These are phyloP conservation scores for Mycalesis mineus DNA, from an alignment of 2,888 invertebrate species.

Conservation along the genomic window DNA sequence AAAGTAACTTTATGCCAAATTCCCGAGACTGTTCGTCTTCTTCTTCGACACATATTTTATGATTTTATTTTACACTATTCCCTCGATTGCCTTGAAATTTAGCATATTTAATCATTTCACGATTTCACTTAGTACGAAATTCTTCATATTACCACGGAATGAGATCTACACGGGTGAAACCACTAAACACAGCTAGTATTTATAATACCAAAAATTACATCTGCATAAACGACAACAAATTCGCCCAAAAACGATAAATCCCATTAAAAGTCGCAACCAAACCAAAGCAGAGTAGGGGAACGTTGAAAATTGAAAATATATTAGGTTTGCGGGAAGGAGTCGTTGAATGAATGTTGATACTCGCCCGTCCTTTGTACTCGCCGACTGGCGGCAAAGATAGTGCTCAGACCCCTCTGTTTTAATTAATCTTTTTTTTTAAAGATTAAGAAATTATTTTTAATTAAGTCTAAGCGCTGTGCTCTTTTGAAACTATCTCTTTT, in stretches of 20 bases:
- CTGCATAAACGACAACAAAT: conserved; percentile 21
- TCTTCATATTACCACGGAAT: no score
- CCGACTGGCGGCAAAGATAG: conserved; percentile 65
- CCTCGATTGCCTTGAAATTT: no score
- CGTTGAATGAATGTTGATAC: conserved; percentile 46
- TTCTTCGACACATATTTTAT: no score
- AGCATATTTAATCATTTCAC: no score
- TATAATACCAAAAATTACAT: not conserved
- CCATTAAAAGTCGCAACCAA: conserved; percentile 56
- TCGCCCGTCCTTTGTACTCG: conserved; percentile 53
- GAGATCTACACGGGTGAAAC: no score
- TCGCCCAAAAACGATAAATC: conserved; percentile 48
- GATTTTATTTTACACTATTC: no score
- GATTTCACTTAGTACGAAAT: no score
- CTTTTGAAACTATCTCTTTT: not conserved
- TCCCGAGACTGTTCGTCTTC: no score
- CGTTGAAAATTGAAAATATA: conserved; percentile 74
- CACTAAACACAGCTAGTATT: no score
- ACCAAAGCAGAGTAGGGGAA: conserved; percentile 41
- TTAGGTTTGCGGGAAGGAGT: conserved; percentile 57
- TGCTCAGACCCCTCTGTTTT: conserved; percentile 2
- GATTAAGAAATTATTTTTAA: conserved; percentile 5
- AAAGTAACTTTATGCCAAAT: no score
- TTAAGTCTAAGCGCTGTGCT: not conserved
- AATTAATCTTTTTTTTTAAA: conserved; percentile 4